These are phyloP conservation scores for Crenichthys baileyi DNA, from an alignment of 2,797 vertebrate species.

Conservation along the genomic window DNA sequence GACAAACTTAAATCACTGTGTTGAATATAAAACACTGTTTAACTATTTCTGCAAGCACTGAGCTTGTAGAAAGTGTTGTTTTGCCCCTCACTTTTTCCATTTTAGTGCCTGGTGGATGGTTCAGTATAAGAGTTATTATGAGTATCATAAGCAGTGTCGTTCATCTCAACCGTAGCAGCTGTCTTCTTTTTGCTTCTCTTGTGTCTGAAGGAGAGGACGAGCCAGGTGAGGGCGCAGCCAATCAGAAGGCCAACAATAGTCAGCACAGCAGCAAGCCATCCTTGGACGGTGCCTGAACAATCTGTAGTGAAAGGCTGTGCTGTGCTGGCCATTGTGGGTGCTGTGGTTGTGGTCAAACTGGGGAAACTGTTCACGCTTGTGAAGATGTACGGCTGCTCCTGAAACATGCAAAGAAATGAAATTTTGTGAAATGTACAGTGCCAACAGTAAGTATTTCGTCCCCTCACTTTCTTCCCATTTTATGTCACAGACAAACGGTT, in stretches of 20 bases:
- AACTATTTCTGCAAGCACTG: not conserved
- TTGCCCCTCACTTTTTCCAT: not conserved
- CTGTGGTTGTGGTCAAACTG: conserved; percentile 21
- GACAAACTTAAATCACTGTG: not conserved
- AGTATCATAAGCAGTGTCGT: not conserved
- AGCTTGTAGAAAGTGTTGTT: not conserved
- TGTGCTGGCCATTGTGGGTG: conserved; percentile 1
- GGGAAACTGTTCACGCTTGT: conserved; percentile 83
- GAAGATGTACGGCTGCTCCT: conserved; percentile 90
- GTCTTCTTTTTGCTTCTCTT: conserved; percentile 20
- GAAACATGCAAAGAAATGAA: conserved; percentile 37
- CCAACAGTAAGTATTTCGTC: not conserved
- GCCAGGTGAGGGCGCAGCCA: conserved; percentile 74
- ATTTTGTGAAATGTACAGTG: conserved; percentile 3
- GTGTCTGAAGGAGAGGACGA: conserved; percentile 66
- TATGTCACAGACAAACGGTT: not conserved
- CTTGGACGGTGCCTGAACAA: conserved; percentile 54
- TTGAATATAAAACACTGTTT: not conserved
- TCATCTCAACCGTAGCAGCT: conserved; percentile 35
- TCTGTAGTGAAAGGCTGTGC: conserved; percentile 4
- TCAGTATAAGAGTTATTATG: conserved; percentile 5
- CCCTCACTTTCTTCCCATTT: not conserved
- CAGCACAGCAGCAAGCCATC: conserved; percentile 83
- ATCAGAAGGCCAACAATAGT: conserved; percentile 71
- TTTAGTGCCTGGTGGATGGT: not conserved